Evolutionary conservation across 92 coral and sea anemone species (phyloP), one percentile per base, ranked within the genome.

Genomic region (Chrysogorgia sp.): DNA sequence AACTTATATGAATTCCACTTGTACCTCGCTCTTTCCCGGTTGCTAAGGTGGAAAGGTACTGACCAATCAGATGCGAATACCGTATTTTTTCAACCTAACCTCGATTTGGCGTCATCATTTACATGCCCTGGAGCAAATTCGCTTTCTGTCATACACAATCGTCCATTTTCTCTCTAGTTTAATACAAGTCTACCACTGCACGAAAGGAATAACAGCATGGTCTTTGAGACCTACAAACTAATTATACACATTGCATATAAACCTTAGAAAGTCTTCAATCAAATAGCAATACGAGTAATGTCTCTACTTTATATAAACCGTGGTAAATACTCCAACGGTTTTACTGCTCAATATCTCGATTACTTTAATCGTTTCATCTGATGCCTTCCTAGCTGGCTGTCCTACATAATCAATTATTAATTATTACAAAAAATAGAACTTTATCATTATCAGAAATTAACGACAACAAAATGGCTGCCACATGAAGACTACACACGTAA

Each of bases 181-280:
- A 37, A 37, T 4, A 37, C 43, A 37, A 37, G n/a, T 12, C 43
- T 37, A 37, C 43, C 43, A 4, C 43, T 37, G 12, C 12, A 37
- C 12, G 12, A 37, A 47, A 15, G 2, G 53, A 12, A 6, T 47
- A 47, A 12, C 10, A 59, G 32, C 23, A 34, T 40, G 75, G 75
- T 68, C 75, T 68, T 29, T 68, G 26, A 68, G 75, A 68, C 75
- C 75, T 68, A 68, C 75, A 26, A 45, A 21, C 75, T 68, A 68
- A 68, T 68, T 68, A 68, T n/a, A n/a, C 58, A 68, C 75, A 68
- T 68, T 68, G 75, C 75, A 45, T 68, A 68, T 24, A 68, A 52
- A 68, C 57, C 26, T 19, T 9, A 22, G 5, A 33, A 68, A 43
- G 58, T 31, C 6, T 41, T 43, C 57, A 25, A 34, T 12, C 31